Percentiles rank a stretch among this genome's conserved stretches.
phyloP scores from a whole-genome alignment of 2,797 vertebrate genomes.

The Tympanoctomys barrerae region DNA sequence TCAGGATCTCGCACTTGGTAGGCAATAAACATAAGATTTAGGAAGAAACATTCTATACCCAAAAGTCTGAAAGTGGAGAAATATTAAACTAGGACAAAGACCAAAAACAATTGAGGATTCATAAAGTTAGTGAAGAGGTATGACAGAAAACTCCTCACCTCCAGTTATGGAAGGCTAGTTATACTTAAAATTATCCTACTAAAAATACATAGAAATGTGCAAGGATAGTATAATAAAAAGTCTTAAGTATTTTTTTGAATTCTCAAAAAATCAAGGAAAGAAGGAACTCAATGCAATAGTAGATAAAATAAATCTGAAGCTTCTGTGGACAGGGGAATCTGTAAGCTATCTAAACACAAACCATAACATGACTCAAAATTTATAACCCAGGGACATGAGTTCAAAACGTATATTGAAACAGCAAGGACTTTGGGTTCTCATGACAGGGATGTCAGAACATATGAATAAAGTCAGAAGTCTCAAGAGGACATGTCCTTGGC shows the following conservation, averaged over 20 bases:
- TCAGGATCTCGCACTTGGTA: too few species aligned
- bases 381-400: neutral
- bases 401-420: neutral
- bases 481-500: neutral
- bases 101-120: neutral
- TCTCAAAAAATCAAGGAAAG: neutral
- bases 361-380: neutral
- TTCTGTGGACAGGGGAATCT: neutral
- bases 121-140: neutral
- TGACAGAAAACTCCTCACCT: neutral
- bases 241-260: neutral
- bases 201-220: neutral
- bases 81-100: neutral
- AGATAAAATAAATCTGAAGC: neutral
- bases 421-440: neutral
- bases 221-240: neutral
- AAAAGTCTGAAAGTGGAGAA: neutral
- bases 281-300: neutral
- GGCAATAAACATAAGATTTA: neutral
- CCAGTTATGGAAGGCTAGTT: neutral
- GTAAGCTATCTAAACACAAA: neutral
- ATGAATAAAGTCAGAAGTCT: neutral
- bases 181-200: neutral
- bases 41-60: conserved; percentile 7
- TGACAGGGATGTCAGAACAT: neutral